Conservation (phyloP, 2,797 vertebrate species). For the Tapera naevia region DNA sequence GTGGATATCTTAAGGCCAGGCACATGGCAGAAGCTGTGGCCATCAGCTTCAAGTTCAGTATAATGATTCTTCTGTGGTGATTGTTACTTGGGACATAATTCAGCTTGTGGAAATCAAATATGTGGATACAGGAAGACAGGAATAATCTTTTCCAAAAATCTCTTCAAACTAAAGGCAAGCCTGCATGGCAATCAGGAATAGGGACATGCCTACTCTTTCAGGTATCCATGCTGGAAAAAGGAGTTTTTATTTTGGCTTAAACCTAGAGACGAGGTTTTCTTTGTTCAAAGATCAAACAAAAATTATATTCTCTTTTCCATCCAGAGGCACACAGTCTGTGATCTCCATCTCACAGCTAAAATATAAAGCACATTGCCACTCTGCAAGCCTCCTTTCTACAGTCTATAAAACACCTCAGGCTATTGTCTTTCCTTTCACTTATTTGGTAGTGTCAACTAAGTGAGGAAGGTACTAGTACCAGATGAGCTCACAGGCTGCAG, state of each 20-base stretch:
- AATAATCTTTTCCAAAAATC: not conserved
- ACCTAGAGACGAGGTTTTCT: not conserved
- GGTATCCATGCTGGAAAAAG: not conserved
- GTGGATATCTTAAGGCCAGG: not conserved
- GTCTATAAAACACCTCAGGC: not conserved
- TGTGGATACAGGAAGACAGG: not conserved
- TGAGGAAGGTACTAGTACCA: not conserved
- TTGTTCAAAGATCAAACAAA: not conserved
- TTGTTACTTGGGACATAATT: not conserved
- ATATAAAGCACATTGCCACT: rapidly evolving
- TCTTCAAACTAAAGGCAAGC: not conserved
- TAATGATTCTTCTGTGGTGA: not conserved
- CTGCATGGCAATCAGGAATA: not conserved
- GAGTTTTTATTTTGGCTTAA: not conserved
- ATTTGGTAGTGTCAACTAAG: not conserved
- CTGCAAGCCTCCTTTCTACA: not conserved
- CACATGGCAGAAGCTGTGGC: not conserved
- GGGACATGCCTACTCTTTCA: not conserved
- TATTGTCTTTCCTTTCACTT: not conserved
- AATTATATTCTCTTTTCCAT: not conserved
- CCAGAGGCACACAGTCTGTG: not conserved
- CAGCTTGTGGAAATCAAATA: not conserved
- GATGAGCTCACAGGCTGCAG: not conserved
- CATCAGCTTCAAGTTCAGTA: not conserved
- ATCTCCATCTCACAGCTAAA: not conserved